Conservation (phyloP, 2,888 invertebrate genomes). For the Amblyjoppa proteus region DNA sequence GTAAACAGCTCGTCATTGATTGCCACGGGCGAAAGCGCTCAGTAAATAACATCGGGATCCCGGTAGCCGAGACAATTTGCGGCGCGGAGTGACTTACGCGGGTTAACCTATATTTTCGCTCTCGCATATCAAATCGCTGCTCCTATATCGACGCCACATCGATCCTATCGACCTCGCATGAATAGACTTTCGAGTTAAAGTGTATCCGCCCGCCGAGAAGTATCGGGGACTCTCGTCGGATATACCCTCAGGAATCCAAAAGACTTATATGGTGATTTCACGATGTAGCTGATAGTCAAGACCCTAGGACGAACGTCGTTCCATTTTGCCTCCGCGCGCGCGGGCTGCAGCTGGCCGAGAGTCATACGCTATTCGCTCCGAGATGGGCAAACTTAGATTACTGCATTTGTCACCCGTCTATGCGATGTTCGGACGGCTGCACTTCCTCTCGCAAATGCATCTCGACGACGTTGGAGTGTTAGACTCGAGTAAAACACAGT, state of each 20-base stretch:
- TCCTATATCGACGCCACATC: neutral
- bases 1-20: neutral
- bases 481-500: constrained; percentile 19
- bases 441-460: constrained; percentile 16
- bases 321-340: constrained; percentile 40
- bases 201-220: neutral
- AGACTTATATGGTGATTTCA: constrained; percentile 50
- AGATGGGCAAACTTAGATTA: constrained; percentile 80
- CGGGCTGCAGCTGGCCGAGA: constrained; percentile 46
- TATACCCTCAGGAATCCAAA: constrained; percentile 5
- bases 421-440: constrained; percentile 36
- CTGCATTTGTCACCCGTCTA: constrained; percentile 75
- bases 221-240: neutral
- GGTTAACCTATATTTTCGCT: neutral
- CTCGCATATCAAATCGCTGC: neutral
- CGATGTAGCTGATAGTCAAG: constrained; percentile 51
- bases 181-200: constrained; percentile 15
- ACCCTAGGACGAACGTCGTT: constrained; percentile 30
- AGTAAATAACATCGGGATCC: neutral
- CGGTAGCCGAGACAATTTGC: neutral
- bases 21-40: neutral
- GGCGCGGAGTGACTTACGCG: neutral
- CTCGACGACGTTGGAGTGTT: constrained; percentile 49
- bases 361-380: constrained; percentile 66
- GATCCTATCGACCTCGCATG: neutral